Base-by-base conservation (phyloP, 2,113 vertebrate species). In the Oostethus manadensis region DNA sequence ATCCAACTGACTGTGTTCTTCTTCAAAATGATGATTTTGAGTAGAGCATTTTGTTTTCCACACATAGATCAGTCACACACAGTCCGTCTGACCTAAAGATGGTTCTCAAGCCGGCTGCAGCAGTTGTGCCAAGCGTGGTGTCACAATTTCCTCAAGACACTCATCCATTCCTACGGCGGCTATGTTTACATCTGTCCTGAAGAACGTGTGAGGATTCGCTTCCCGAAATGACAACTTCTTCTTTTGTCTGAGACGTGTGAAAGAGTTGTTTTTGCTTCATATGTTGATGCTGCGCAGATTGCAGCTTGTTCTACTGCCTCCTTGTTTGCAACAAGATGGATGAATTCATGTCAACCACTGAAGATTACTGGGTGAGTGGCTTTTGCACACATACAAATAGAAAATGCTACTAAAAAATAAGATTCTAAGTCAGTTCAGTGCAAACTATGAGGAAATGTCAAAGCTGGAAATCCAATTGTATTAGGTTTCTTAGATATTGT, bases 151-250 rank as follows among this genome's bases (percentile, higher is more conserved):
- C 82, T 53, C 60, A 11, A 42, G 10, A 75, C 51, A 75, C 42
- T 78, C 71, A 79, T 51, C 45, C n/a, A 64, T 74, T 86, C 67
- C 75, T 50, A 76, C 60, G 44, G 29, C 26, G 49, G 44, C 8
- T 46, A 35, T 62, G 47, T 76, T 65, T 66, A 13, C 62, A 55
- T 62, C 42, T 65, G 75, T 77, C 48, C 60, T 55, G 21, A 72
- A 66, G 18, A 9, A 48, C 54, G 44, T 66, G 47, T 20, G 10
- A 62, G 23, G 62, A 69, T 66, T 86, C 73, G 21, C 68, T 85
- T 86, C 83, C 81, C 79, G 33, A 82, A 78, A 71, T 63, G 2
- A 1, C 2, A 1, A 79, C 78, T 87, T 85, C 85, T 83, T 58
- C 71, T 85, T 88, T 82, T 58, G 69, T 84, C 87, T 86, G 58